phyloP scores from a whole-genome alignment of 2,888 invertebrate species.

The Drosophila aldrichi region DNA sequence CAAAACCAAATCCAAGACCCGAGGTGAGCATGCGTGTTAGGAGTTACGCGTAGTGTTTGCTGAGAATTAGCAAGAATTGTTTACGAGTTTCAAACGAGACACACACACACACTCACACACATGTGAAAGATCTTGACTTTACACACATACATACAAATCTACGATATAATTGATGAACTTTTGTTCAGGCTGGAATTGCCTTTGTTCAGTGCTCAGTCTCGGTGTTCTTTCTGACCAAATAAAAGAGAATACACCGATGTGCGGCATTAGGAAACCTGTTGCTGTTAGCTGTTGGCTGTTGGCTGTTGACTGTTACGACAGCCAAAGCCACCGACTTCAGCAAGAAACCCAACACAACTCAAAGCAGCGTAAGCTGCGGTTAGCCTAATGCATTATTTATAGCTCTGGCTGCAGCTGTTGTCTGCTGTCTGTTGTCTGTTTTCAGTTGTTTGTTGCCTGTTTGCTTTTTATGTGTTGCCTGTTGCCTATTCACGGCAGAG shows the following conservation, averaged over 20 bases:
- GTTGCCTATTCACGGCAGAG: conserved; percentile 7
- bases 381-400: conserved; percentile 69
- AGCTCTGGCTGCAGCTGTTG: conserved; percentile 38
- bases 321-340: conserved; percentile 18
- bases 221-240: conserved; percentile 40
- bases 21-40: conserved; percentile 24
- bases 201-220: background rate
- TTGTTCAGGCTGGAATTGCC: background rate
- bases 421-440: conserved; percentile 26
- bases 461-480: conserved; percentile 11
- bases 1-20: conserved; percentile 9
- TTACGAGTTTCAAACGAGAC: background rate
- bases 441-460: conserved; percentile 7
- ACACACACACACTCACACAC: background rate
- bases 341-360: conserved; percentile 40
- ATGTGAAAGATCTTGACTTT: background rate
- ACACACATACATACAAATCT: conserved; percentile 10
- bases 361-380: conserved; percentile 52
- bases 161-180: conserved; percentile 3
- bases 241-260: conserved; percentile 38
- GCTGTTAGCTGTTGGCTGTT: conserved; percentile 50
- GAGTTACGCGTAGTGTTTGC: conserved; percentile 7
- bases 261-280: conserved; percentile 58
- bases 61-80: conserved; percentile 25
- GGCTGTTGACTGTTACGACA: conserved; percentile 54